These are phyloP conservation scores for Thymallus thymallus DNA, from an alignment of 2,113 vertebrate species.

Conservation along the genomic window DNA sequence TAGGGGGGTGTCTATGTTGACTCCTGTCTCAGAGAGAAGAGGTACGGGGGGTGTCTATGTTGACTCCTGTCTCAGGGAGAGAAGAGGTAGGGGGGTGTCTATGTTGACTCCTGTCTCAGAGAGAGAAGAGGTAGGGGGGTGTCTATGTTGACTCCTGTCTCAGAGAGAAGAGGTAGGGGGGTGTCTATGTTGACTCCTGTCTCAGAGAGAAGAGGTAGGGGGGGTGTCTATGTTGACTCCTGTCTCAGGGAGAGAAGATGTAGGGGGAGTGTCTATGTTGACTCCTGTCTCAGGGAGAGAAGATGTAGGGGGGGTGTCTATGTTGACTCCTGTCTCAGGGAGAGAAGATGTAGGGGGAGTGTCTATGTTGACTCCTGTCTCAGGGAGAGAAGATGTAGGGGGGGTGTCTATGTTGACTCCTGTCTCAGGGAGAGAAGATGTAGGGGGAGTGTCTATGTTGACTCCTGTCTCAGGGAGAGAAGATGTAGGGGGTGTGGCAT, in stretches of 20 bases:
- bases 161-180: conserved; percentile 86
- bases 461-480: conserved; percentile 79
- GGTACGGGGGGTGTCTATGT: conserved; percentile 91
- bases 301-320: conserved; percentile 93
- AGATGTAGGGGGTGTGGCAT: conserved; percentile 72
- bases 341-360: conserved; percentile 86
- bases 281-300: conserved; percentile 79
- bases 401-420: conserved; percentile 81
- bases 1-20: conserved; percentile 89
- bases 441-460: conserved; percentile 87
- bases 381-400: conserved; percentile 87
- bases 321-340: conserved; percentile 79
- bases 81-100: conserved; percentile 90
- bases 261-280: conserved; percentile 87
- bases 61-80: conserved; percentile 78
- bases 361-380: conserved; percentile 79
- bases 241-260: conserved; percentile 82
- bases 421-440: conserved; percentile 82
- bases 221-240: conserved; percentile 81
- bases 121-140: conserved; percentile 86
- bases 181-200: conserved; percentile 80
- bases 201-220: conserved; percentile 84
- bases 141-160: conserved; percentile 79
- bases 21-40: conserved; percentile 76
- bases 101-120: conserved; percentile 79